phyloP scores from a whole-genome alignment of 1,140 invertebrate genomes.

The Microvelia longipes region DNA sequence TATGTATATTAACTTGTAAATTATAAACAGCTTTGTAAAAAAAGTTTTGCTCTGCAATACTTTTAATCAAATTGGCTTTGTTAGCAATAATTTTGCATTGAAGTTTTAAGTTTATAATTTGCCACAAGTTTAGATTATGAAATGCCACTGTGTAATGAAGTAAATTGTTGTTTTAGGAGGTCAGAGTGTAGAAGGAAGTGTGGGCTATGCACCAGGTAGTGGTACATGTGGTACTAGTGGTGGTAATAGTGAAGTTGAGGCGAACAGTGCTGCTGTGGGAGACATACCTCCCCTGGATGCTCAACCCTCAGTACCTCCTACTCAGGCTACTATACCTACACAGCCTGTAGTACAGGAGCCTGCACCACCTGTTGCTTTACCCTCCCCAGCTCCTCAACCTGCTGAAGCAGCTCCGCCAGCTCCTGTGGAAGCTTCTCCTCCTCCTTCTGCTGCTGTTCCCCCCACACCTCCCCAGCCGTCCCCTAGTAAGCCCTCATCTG shows the following conservation, averaged over 20 bases:
- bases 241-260: not conserved
- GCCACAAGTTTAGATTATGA: too few species aligned
- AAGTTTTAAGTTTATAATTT: too few species aligned
- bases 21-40: too few species aligned
- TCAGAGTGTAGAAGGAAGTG: not conserved
- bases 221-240: not conserved
- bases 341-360: not conserved
- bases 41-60: too few species aligned
- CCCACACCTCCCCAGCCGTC: conserved; percentile 2
- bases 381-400: not conserved
- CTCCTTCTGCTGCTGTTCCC: not conserved
- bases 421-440: not conserved
- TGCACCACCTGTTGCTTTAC: not conserved
- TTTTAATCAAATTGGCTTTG: too few species aligned
- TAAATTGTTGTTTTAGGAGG: too few species aligned
- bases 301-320: not conserved
- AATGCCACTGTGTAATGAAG: too few species aligned
- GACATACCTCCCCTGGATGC: conserved; percentile 2
- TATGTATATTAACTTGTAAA: too few species aligned
- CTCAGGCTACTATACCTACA: not conserved
- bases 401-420: conserved; percentile 3
- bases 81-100: too few species aligned
- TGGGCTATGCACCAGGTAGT: not conserved
- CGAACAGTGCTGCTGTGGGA: not conserved
- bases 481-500: conserved; percentile 8